Base-by-base conservation (phyloP, 1,140 invertebrate genomes). In the Prorops nasuta region DNA sequence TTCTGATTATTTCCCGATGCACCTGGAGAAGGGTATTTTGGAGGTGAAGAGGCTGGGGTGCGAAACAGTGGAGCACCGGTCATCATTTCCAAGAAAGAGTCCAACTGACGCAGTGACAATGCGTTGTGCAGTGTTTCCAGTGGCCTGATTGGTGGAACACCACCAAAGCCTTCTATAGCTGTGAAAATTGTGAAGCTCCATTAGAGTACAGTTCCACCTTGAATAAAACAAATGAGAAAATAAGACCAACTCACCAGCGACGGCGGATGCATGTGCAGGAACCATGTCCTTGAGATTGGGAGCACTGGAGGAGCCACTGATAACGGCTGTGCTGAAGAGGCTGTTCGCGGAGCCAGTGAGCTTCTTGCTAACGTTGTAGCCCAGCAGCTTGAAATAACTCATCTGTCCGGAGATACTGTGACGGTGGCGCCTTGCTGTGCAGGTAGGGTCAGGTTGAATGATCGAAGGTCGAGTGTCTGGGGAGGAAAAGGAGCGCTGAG, bases 41-140 rank as follows among this genome's bases (percentile, higher is more conserved):
- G 86, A 10, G 87, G 84, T 24, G 87, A 87, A 1, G 85, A 86
- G 3, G 86, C 83, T 18, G 86, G 85, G 6, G 87, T 87, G 22
- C 84, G 80, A 50, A 84, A 85, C 19, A 88, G 71, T 12, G 84
- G 83, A 4, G 83, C 81, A 19, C 81, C 79, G 0, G 89, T 91
- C 81, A 94, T 91, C 57, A 86, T 83, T 58, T 91, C 88, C 58
- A 98, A 75, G 71, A 96, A 98, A 3, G 78, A 78, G 68, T 96
- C 94, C 55, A 98, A 74, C 69, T 98, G 92, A 28, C 87, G 84
- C 54, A 97, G 79, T 19, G 94, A 97, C 50, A 98, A 76, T 20
- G 94, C 91, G 77, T 98, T 98, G 78, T 98, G 95, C 22, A 98
- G 77, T 2, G 96, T 98, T 77, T 98, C 95, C 64, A 98, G 70